phyloP scores from a whole-genome alignment of 2,113 vertebrate genomes.

The Ploceus nigricollis region DNA sequence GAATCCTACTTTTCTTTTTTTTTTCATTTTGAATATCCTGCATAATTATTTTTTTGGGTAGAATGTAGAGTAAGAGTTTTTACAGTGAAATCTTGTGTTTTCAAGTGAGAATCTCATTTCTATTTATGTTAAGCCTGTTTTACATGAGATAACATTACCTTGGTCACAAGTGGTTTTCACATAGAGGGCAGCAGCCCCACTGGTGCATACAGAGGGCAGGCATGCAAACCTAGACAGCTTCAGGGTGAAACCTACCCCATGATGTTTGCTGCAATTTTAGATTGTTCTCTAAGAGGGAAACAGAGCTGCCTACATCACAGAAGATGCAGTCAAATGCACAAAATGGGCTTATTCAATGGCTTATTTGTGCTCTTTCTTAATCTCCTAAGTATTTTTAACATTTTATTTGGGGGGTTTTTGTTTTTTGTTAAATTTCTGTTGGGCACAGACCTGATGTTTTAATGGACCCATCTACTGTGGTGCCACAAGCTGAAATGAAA shows the following conservation, averaged over 20 bases:
- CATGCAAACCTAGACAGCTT: background rate
- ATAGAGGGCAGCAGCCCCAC: background rate
- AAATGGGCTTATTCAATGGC: background rate
- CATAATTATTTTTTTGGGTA: background rate
- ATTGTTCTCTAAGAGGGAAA: background rate
- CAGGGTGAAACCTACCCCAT: background rate
- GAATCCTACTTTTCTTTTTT: background rate
- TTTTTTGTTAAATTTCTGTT: background rate
- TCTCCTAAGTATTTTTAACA: background rate
- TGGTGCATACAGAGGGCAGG: background rate
- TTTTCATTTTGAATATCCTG: background rate
- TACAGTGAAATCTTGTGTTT: background rate
- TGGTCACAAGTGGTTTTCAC: background rate
- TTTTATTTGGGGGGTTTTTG: background rate
- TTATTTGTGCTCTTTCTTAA: background rate
- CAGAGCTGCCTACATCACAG: background rate
- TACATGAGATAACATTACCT: background rate
- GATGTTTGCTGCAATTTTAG: background rate
- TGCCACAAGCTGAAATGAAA: background rate
- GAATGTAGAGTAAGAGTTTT: background rate
- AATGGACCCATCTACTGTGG: background rate
- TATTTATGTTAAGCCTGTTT: background rate
- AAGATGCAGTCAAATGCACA: background rate
- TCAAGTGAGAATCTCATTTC: background rate
- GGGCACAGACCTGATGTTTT: background rate